phyloP scores from a whole-genome alignment of 2,888 invertebrate genomes.

The Odiellus spinosus region DNA sequence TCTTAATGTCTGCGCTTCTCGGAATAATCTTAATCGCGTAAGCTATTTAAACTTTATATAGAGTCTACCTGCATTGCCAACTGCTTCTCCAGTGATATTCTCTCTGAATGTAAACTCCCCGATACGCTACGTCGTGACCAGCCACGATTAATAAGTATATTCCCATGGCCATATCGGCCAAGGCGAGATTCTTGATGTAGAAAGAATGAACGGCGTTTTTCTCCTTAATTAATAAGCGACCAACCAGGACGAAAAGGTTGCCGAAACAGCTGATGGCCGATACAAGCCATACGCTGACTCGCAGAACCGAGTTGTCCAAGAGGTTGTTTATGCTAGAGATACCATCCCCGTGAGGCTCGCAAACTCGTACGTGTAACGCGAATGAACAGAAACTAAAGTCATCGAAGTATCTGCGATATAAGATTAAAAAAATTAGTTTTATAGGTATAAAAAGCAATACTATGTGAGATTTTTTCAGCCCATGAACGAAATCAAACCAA shows the following conservation, averaged over 20 bases:
- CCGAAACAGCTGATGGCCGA: slow-evolving; percentile 41
- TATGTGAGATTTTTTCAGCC: no score
- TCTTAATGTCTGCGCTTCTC: no score
- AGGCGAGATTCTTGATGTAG: slow-evolving; percentile 43
- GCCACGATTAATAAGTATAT: slow-evolving; percentile 44
- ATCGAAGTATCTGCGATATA: slow-evolving; percentile 38
- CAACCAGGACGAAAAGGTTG: slow-evolving; percentile 41
- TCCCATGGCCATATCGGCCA: slow-evolving; percentile 47
- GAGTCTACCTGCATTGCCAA: slow-evolving; percentile 33
- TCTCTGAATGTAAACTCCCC: slow-evolving; percentile 41
- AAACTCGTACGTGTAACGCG: slow-evolving; percentile 39
- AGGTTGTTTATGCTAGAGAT: slow-evolving; percentile 42
- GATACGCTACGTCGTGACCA: slow-evolving; percentile 36
- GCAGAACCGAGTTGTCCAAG: slow-evolving; percentile 37
- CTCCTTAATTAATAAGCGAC: slow-evolving; percentile 38
- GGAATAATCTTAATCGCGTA: no score
- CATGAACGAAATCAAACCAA: no score
- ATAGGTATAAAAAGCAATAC: no score
- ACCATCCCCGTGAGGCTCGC: slow-evolving; percentile 43
- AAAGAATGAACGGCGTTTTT: slow-evolving; percentile 42
- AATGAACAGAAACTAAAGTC: slow-evolving; percentile 41
- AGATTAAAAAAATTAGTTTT: not conserved
- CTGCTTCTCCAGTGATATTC: slow-evolving; percentile 44
- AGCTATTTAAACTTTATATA: no score
- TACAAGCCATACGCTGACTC: slow-evolving; percentile 43